Conservation (phyloP, 2,113 vertebrate species). For the Picathartes gymnocephalus region DNA sequence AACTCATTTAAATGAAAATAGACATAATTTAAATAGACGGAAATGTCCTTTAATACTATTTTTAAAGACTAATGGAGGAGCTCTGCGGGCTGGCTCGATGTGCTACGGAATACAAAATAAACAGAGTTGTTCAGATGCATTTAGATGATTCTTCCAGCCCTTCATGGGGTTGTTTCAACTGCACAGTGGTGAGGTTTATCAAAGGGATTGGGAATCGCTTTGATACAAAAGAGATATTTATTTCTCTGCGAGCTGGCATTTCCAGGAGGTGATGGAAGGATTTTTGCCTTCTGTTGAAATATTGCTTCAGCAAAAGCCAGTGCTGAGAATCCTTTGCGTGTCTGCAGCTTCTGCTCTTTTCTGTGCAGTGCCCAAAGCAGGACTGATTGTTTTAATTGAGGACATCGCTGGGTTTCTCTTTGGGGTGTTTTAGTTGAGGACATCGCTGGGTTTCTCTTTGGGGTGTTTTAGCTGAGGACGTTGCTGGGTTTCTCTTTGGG, state of each 20-base stretch:
- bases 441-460: too few species aligned
- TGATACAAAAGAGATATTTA: constrained; percentile 34
- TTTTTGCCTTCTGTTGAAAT: not conserved
- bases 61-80: constrained; percentile 26
- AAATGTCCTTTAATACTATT: constrained; percentile 13
- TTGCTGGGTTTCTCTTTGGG: too few species aligned
- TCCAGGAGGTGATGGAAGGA: not conserved
- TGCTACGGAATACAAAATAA: not conserved
- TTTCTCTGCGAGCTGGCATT: not conserved
- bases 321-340: not conserved
- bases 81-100: not conserved
- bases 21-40: constrained; percentile 23
- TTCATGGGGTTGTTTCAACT: not conserved
- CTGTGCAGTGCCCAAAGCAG: rapidly evolving
- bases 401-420: not conserved
- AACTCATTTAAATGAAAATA: constrained; percentile 43
- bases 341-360: not conserved
- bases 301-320: not conserved
- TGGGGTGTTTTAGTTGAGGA: not conserved
- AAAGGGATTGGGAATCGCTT: not conserved
- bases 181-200: constrained; percentile 9
- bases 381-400: not conserved
- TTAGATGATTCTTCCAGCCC: not conserved
- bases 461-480: too few species aligned
- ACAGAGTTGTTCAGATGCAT: not conserved